These are phyloP conservation scores for Ranitomeya variabilis DNA, from an alignment of 2,113 vertebrate species.

Conservation along the genomic window DNA sequence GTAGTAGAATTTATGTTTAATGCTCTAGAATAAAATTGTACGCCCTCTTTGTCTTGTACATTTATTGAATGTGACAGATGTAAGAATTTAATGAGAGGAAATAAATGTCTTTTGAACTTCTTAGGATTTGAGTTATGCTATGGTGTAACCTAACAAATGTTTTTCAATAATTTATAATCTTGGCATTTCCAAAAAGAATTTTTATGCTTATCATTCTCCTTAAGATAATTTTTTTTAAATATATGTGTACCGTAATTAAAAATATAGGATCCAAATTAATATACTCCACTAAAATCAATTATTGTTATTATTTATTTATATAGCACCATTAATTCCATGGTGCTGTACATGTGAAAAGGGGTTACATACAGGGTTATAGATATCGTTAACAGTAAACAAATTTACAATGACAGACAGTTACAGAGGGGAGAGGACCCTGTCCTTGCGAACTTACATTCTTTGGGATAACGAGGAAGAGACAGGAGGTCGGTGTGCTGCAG, in stretches of 20 bases:
- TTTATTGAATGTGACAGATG: constrained; percentile 31
- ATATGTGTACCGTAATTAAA: neutral
- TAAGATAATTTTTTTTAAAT: neutral
- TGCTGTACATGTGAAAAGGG: no score
- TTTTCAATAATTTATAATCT: neutral
- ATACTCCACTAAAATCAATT: no score
- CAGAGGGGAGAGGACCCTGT: no score
- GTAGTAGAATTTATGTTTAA: neutral
- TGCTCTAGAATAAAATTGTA: neutral
- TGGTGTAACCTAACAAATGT: neutral
- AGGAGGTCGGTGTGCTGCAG: no score
- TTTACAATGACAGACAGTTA: no score
- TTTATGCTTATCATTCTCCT: neutral
- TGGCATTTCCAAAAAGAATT: neutral
- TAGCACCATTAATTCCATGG: no score
- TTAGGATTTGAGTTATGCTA: constrained; percentile 8
- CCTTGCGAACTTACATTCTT: no score
- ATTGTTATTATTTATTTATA: no score
- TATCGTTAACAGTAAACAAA: no score
- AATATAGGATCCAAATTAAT: neutral
- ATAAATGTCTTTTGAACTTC: constrained; percentile 20
- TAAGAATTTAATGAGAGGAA: constrained; percentile 19
- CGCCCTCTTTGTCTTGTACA: neutral
- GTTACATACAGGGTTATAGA: no score
- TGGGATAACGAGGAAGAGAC: no score